Conservation (phyloP, 2,888 invertebrate species). For the Stenolophus ochropezus region DNA sequence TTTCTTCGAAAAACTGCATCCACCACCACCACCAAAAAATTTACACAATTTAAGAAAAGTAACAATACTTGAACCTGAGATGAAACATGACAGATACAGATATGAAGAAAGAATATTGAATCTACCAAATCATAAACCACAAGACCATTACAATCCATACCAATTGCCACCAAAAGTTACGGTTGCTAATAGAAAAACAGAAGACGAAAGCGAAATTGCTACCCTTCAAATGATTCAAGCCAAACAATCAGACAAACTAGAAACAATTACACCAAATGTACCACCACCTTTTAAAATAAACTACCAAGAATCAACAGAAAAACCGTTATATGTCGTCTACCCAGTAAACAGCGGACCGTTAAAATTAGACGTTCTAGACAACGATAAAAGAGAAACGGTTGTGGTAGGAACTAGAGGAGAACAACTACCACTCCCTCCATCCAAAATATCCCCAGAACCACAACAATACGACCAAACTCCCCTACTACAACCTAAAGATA, state of each 20-base stretch:
- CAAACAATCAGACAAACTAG: conserved; percentile 71
- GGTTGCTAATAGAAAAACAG: conserved; percentile 71
- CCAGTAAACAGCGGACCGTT: conserved; percentile 76
- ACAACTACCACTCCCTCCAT: conserved; percentile 72
- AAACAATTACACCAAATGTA: conserved; percentile 66
- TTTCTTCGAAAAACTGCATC: conserved; percentile 72
- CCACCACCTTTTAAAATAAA: conserved; percentile 61
- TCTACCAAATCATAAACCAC: conserved; percentile 61
- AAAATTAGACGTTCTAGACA: conserved; percentile 72
- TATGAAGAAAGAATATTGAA: conserved; percentile 66
- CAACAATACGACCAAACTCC: conserved; percentile 71
- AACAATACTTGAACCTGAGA: conserved; percentile 69
- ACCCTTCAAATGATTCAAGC: conserved; percentile 83
- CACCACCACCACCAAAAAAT: conserved; percentile 70
- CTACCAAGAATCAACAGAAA: conserved; percentile 68
- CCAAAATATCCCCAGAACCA: conserved; percentile 67
- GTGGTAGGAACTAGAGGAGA: conserved; percentile 77
- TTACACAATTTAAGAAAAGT: conserved; percentile 75
- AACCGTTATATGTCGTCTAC: conserved; percentile 76
- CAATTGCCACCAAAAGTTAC: conserved; percentile 72
- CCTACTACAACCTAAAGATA: conserved; percentile 70
- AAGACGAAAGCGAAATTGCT: conserved; percentile 76
- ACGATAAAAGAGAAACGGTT: conserved; percentile 74
- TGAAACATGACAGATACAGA: conserved; percentile 59
- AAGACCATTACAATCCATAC: conserved; percentile 68